Evolutionary conservation across 2,888 invertebrate species (phyloP).

Genomic region (Glyphotaelius pellucidus): DNA sequence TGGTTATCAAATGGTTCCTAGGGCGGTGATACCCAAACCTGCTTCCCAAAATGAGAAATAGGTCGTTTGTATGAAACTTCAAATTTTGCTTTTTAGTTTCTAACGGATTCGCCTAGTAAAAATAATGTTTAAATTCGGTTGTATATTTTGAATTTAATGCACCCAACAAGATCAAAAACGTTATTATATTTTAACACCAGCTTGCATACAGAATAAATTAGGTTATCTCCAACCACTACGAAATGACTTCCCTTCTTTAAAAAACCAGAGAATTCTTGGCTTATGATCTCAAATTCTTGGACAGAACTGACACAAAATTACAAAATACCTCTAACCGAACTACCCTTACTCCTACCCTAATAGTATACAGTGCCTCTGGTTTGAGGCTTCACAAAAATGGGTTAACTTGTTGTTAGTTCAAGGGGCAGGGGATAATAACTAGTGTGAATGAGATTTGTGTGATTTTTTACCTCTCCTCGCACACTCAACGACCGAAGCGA

Average conservation of each 20-base stretch:
- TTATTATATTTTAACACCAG: too few relatives aligned
- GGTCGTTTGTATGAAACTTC: too few relatives aligned
- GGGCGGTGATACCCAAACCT: too few relatives aligned
- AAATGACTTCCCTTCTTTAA: neutral
- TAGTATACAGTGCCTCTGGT: neutral
- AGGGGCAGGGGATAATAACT: neutral
- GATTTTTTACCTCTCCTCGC: slow-evolving; percentile 53
- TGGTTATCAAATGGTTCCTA: too few relatives aligned
- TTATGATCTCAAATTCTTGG: neutral
- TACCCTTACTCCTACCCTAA: neutral
- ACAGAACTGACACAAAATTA: neutral
- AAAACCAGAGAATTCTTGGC: neutral
- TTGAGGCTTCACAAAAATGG: neutral
- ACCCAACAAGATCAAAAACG: too few relatives aligned
- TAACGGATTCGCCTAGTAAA: too few relatives aligned
- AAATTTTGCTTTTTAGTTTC: too few relatives aligned
- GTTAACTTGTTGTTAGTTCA: neutral
- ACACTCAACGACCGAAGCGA: slow-evolving; percentile 60
- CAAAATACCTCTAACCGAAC: neutral
- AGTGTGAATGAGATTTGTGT: neutral
- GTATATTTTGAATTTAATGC: too few relatives aligned
- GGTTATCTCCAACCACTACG: neutral
- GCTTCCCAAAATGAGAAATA: too few relatives aligned
- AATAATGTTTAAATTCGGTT: too few relatives aligned
- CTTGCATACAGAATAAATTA: neutral